phyloP scores from a whole-genome alignment of 2,113 vertebrate species.

The Sminthopsis crassicaudata region DNA sequence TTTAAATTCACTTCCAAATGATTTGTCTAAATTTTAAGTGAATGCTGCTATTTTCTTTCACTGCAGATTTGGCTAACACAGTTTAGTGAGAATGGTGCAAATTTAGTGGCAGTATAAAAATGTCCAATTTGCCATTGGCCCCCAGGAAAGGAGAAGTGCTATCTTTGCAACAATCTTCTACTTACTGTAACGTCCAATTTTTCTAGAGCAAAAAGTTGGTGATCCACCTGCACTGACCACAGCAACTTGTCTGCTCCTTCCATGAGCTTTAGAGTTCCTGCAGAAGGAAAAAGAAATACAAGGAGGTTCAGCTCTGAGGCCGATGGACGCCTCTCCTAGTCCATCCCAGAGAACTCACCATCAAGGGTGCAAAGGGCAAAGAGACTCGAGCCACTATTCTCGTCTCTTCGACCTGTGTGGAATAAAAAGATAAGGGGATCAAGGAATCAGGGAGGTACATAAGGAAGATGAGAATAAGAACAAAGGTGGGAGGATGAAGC shows the following conservation, averaged over 20 bases:
- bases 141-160: background rate
- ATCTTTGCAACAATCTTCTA: background rate
- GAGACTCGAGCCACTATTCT: slow-evolving; percentile 86
- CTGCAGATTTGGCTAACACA: too few relatives aligned
- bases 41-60: background rate
- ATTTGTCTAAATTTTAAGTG: background rate
- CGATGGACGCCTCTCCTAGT: background rate
- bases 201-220: slow-evolving; percentile 97
- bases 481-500: background rate
- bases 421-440: background rate
- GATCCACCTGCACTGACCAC: slow-evolving; percentile 98
- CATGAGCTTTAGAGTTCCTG: slow-evolving; percentile 97
- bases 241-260: slow-evolving; percentile 94
- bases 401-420: slow-evolving; percentile 72
- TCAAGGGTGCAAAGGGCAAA: slow-evolving; percentile 98
- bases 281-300: accelerated
- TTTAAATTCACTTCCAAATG: background rate
- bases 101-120: background rate
- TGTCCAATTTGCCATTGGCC: background rate
- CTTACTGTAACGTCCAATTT: slow-evolving; percentile 97
- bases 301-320: too few relatives aligned
- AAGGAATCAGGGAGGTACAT: background rate
- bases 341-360: slow-evolving; percentile 86
- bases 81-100: too few relatives aligned
- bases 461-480: background rate